Percentiles rank a stretch among this genome's conserved stretches.
phyloP scores from a whole-genome alignment of 2,888 invertebrate genomes.

The Acronicta aceris region DNA sequence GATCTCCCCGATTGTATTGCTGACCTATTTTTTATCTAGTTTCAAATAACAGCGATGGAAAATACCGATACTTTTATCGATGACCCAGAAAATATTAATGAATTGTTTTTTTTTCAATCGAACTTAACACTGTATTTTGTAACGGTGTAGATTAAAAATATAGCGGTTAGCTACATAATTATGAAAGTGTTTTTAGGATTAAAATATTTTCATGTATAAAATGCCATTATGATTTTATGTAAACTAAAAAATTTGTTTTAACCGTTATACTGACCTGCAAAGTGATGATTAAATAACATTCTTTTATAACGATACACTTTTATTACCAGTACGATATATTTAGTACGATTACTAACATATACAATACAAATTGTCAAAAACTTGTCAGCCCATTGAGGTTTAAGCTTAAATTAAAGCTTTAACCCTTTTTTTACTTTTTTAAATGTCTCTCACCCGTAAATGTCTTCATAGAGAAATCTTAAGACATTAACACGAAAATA shows the following conservation, averaged over 20 bases:
- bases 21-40: slow-evolving; percentile 47
- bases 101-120: slow-evolving; percentile 16
- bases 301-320: too few species aligned
- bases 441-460: too few species aligned
- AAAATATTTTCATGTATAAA: not conserved
- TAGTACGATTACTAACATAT: too few species aligned
- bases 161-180: not conserved
- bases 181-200: not conserved
- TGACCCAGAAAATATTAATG: slow-evolving; percentile 23
- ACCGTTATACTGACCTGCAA: too few species aligned
- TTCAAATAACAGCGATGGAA: slow-evolving; percentile 31
- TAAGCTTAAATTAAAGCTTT: too few species aligned
- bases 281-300: too few species aligned
- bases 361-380: too few species aligned
- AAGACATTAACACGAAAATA: too few species aligned
- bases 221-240: not conserved
- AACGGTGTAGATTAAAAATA: slow-evolving; percentile 11
- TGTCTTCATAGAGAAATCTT: too few species aligned
- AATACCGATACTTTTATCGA: slow-evolving; percentile 29
- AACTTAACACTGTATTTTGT: not conserved
- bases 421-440: too few species aligned
- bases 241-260: not conserved
- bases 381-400: too few species aligned
- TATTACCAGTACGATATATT: too few species aligned
- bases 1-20: slow-evolving; percentile 45